Evolutionary conservation across 2,888 invertebrate species (phyloP).

Genomic region (Oscheius sp.): DNA sequence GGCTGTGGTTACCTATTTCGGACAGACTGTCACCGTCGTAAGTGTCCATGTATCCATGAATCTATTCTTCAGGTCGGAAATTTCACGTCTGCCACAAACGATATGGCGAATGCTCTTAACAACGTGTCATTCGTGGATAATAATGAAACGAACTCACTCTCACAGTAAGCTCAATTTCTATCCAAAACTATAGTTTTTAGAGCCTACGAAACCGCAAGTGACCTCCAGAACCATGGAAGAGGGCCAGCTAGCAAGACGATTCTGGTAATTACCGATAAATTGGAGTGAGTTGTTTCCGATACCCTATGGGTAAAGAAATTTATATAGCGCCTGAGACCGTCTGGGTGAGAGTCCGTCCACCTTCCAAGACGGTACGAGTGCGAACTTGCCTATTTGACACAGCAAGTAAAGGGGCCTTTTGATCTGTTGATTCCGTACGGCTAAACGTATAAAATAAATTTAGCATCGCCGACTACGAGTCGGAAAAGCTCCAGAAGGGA

Average conservation of each 20-base stretch:
- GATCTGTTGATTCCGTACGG: conserved; percentile 3
- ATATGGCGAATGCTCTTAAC: conserved; percentile 3
- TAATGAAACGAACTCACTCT: conserved; percentile 22
- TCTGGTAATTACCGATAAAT: conserved; percentile 44
- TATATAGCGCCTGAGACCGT: no score
- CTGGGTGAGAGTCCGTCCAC: no score
- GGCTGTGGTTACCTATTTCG: conserved; percentile 30
- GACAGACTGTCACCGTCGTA: conserved; percentile 14
- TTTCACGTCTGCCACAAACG: background rate
- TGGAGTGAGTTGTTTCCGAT: conserved; percentile 41
- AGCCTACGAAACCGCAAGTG: conserved; percentile 45
- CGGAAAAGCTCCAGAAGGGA: background rate
- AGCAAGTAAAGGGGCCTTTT: no score
- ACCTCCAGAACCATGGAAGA: conserved; percentile 40
- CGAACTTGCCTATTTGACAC: no score
- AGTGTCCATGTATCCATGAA: background rate
- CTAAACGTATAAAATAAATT: background rate
- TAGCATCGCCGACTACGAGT: conserved; percentile 29
- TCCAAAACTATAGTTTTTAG: conserved; percentile 28
- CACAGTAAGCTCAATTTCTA: conserved; percentile 16
- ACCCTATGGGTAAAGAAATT: background rate
- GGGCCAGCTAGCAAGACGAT: conserved; percentile 44
- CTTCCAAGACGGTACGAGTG: no score
- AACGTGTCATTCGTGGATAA: background rate
- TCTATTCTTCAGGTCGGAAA: background rate